A percentile compares a stretch with the other conserved stretches of the same genome.
Conservation (phyloP, 2,113 vertebrate genomes). For the Solenodon paradoxus region DNA sequence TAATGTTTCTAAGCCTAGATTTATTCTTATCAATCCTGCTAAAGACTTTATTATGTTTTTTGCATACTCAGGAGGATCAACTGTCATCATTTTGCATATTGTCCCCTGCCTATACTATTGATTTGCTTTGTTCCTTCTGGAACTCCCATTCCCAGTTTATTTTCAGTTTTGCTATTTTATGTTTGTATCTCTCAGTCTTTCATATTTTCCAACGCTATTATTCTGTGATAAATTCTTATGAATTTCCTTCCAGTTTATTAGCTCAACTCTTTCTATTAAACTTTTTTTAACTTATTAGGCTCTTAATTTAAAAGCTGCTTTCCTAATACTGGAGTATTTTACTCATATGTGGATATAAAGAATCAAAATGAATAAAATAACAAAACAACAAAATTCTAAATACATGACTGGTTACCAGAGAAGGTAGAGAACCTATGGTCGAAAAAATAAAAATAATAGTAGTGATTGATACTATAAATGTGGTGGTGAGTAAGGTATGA, state of each 20-base stretch:
- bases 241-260: not conserved
- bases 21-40: not conserved
- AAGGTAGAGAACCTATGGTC: no score
- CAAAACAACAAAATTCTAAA: no score
- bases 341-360: no score
- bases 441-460: no score
- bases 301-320: conserved; percentile 10
- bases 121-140: not conserved
- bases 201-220: not conserved
- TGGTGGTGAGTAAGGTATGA: no score
- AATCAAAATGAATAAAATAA: no score
- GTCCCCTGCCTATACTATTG: not conserved
- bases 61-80: not conserved
- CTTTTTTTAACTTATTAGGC: not conserved
- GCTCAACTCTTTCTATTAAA: not conserved
- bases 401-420: no score
- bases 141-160: not conserved
- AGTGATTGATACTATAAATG: no score
- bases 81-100: not conserved
- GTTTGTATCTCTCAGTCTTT: not conserved
- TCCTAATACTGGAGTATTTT: no score
- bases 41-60: not conserved
- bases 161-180: not conserved
- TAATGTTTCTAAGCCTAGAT: not conserved
- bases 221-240: not conserved